Percentiles rank a stretch among this genome's conserved stretches.
phyloP scores from a whole-genome alignment of 2,113 vertebrate species.

The Nothobranchius furzeri region DNA sequence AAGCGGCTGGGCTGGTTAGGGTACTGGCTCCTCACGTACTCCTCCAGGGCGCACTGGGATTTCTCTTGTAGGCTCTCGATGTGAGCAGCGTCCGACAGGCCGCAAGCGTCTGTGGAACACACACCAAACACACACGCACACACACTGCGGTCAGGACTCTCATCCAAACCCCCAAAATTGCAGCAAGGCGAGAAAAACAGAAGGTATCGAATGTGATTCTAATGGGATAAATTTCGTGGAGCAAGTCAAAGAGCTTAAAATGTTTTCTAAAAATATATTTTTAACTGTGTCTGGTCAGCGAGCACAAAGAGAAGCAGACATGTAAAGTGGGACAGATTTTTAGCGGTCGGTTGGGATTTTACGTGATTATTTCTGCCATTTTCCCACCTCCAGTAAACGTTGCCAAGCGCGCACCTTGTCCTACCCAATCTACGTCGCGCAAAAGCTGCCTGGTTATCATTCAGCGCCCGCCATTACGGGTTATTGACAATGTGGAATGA shows the following conservation, averaged over 20 bases:
- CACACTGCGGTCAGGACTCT: conserved; percentile 45
- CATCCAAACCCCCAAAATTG: conserved; percentile 4
- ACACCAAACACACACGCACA: conserved; percentile 21
- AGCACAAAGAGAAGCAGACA: not conserved
- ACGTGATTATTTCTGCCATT: not conserved
- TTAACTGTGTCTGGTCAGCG: conserved; percentile 6
- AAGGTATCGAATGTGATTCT: not conserved
- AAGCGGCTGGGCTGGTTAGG: conserved; percentile 98
- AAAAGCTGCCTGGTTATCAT: conserved; percentile 70
- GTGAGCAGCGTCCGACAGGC: conserved; percentile 97
- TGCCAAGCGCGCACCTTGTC: conserved; percentile 40
- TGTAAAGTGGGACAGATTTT: not conserved
- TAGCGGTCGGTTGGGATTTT: too few species aligned
- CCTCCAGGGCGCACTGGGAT: conserved; percentile 96
- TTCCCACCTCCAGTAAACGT: conserved; percentile 17
- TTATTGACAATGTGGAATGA: conserved; percentile 77
- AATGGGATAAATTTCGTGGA: conserved; percentile 7
- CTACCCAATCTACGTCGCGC: conserved; percentile 46
- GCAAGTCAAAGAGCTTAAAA: conserved; percentile 19
- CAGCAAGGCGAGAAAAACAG: conserved; percentile 1
- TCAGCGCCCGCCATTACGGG: conserved; percentile 71
- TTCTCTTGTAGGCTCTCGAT: conserved; percentile 98
- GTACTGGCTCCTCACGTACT: conserved; percentile 97
- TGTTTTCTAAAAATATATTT: conserved; percentile 12
- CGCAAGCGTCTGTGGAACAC: conserved; percentile 88